Conservation (phyloP, 2,113 vertebrate species). For the Suricata suricatta region DNA sequence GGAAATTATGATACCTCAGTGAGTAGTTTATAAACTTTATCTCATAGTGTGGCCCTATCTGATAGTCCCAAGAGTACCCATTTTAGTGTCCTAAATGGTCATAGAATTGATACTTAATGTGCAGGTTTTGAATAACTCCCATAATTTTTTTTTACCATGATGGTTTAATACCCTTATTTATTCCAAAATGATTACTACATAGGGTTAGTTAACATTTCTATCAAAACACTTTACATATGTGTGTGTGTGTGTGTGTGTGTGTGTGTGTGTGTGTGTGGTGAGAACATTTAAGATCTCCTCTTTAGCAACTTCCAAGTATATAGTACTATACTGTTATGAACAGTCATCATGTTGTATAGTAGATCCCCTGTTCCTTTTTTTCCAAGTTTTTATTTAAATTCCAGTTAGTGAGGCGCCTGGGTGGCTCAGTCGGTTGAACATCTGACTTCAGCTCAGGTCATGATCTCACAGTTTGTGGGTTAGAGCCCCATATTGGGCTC, state of each 20-base stretch:
- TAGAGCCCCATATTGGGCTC: too few relatives aligned
- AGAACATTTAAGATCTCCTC: not conserved
- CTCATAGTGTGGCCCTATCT: not conserved
- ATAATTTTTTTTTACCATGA: not conserved
- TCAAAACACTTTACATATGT: not conserved
- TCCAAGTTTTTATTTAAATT: not conserved
- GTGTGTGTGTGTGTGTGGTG: not conserved
- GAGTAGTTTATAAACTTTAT: constrained; percentile 80
- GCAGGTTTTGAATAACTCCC: not conserved
- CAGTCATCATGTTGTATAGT: not conserved
- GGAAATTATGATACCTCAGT: constrained; percentile 95
- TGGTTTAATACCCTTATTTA: not conserved
- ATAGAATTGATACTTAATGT: constrained; percentile 4
- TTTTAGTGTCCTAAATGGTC: not conserved
- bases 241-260: not conserved
- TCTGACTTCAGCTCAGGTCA: too few relatives aligned
- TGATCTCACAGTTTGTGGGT: too few relatives aligned
- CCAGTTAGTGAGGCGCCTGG: not conserved
- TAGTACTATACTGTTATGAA: not conserved
- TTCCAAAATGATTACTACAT: not conserved
- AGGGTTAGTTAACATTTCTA: not conserved
- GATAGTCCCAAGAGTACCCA: not conserved
- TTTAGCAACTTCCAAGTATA: not conserved
- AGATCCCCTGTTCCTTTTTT: not conserved
- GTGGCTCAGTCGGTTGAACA: too few relatives aligned